Base-by-base conservation (phyloP, 2,888 invertebrate species). In the Zygaena filipendulae region DNA sequence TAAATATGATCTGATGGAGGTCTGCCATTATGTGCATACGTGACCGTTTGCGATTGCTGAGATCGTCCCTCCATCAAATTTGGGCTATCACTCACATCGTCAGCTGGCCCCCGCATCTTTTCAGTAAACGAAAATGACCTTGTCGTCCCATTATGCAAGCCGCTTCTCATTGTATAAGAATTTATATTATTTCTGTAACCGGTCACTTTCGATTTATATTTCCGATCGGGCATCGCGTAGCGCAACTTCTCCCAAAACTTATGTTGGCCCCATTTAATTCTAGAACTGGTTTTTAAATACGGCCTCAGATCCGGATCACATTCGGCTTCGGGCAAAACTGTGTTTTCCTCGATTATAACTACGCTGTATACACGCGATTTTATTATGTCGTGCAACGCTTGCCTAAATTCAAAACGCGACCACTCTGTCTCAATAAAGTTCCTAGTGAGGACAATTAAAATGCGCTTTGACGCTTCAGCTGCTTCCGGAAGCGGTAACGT, bases 171-270 rank as follows among this genome's bases (percentile, higher is more conserved):
- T 13, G 91, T 90, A 66, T 92, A 92, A 43, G 91, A 91, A 69
- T 91, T 92, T 53, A 92, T 91, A 57, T 90, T 90, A 43, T 87
- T 83, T 47, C 90, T 84, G 52, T 91, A 91, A 49, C 88, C 83
- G 38, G 71, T 58, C n/a, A 70, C 59, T 51, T 74, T 71, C 16
- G 59, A 51, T 52, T 66, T 71, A 43, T 52, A 58, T 43, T 63
- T 83, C 43, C 86, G 85, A 51, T 90, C 87, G 13, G 95, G 95
- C 85, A 96, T 88, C 35, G 92, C 89, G 60, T 92, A 95, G 40
- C 91, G 85, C 40, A 97, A 77, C 55, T 92, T 90, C 57, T 95
- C 93, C 95, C 96, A 96, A 81, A 97, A 97, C 56, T 93, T 85
- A 50, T 90, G 91, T 66, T 96, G 95, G 48, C 91, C 91, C 88